Base-by-base conservation (phyloP, 2,113 vertebrate genomes). In the Tragelaphus scriptus region DNA sequence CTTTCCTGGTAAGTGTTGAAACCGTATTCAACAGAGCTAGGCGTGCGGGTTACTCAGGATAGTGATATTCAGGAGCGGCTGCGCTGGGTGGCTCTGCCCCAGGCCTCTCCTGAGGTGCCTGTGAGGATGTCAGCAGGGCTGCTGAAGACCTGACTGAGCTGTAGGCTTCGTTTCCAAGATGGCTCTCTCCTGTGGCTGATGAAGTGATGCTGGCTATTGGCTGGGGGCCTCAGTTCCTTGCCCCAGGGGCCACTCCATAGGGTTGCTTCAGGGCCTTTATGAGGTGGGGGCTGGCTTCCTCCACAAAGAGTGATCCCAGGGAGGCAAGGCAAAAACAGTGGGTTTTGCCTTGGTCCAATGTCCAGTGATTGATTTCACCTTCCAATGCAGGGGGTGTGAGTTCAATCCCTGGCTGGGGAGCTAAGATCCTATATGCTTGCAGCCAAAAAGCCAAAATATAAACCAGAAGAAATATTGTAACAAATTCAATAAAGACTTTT, bases 1-100 rank as follows among this genome's bases (percentile, higher is more conserved):
- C 28, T 40, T 53, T 21, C 5, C 25, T 6, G 55, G n/a, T 19
- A 10, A 40, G 16, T 55, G 49, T 17, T 49, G 56, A 63, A 79
- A n/a, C 7, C 11, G 6, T 25, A n/a, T n/a, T 3, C 17, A 16
- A 25, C 23, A 40, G 63, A 56, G 25, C 25, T 2, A 26, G 13
- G 13, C 0, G 4, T 79, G 32, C 1, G 6, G 13, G 40, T 59
- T 13, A 1, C 21, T 51, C 44, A 14, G 30, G 0, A 9, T 0
- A 11, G 44, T 15, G 59, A 47, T 3, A 21, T 2, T 95, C 92
- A 55, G 32, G 51, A 56, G 21, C 7, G n/a, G 63, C 7, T 49
- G 0, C 0, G 47, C 63, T 47, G 17, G 7, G 28, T 21, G n/a
- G 8, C 28, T 32, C 63, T 90, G 79, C 71, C 14, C n/a, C 11